phyloP scores from a whole-genome alignment of 2,888 invertebrate genomes.

The Fissipunctia ypsillon region DNA sequence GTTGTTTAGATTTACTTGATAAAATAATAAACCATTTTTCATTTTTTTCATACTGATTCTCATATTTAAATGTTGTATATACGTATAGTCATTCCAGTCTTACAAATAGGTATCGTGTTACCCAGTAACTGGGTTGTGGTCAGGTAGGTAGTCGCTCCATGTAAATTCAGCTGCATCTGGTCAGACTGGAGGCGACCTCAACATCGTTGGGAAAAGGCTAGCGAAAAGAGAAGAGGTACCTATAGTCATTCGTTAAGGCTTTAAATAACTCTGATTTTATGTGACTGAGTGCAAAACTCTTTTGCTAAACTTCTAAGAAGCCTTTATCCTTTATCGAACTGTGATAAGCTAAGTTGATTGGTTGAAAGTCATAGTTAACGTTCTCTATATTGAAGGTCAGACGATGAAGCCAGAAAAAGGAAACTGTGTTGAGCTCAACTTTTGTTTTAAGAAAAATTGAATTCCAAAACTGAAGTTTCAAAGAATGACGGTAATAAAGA shows the following conservation, averaged over 20 bases:
- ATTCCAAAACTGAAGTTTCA: too few relatives aligned
- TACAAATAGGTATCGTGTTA: not conserved
- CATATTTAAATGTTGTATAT: too few relatives aligned
- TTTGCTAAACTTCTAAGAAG: not conserved
- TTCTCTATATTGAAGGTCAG: not conserved
- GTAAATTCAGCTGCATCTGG: not conserved
- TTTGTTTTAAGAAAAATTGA: not conserved
- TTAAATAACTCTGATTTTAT: not conserved
- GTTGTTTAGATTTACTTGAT: too few relatives aligned
- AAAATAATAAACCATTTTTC: too few relatives aligned
- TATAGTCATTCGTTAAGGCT: not conserved
- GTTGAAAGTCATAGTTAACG: not conserved
- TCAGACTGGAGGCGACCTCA: not conserved
- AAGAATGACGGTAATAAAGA: not conserved
- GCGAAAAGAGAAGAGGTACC: not conserved
- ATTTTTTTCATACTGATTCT: too few relatives aligned
- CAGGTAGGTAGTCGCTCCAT: not conserved
- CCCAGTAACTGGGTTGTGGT: not conserved
- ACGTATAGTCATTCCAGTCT: not conserved
- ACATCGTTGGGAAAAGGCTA: not conserved
- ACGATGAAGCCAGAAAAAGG: not conserved
- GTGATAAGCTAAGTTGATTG: conserved; percentile 1
- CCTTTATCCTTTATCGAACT: not conserved
- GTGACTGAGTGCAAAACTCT: not conserved
- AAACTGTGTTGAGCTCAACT: not conserved